phyloP scores from a whole-genome alignment of 2,888 invertebrate genomes.

The Caenorhabditis uteleia region DNA sequence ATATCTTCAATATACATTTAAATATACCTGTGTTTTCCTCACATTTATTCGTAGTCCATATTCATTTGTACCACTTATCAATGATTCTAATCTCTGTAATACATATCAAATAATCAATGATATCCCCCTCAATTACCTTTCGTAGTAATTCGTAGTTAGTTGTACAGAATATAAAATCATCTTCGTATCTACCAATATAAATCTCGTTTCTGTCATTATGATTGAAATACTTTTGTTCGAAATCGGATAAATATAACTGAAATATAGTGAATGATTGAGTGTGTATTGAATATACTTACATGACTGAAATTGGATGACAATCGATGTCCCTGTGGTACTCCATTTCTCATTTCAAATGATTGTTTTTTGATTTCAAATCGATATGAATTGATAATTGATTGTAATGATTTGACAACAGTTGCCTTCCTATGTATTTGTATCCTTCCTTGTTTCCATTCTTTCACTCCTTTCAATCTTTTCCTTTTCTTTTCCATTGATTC shows the following conservation, averaged over 20 bases:
- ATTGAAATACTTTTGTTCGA: slow-evolving; percentile 3
- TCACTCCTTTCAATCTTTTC: too few species aligned
- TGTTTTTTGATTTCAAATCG: too few species aligned
- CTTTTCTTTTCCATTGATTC: too few species aligned
- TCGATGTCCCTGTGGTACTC: slow-evolving; percentile 1
- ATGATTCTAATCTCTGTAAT: too few species aligned
- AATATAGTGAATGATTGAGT: slow-evolving; percentile 1
- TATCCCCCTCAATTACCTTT: too few species aligned
- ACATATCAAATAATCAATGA: not conserved
- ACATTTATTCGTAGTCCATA: not conserved
- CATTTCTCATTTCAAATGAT: not conserved
- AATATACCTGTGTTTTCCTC: too few species aligned
- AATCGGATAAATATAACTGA: slow-evolving; percentile 3
- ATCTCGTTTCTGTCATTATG: not conserved
- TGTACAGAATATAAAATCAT: slow-evolving; percentile 1
- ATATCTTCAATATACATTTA: slow-evolving; percentile 15
- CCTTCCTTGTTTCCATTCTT: too few species aligned
- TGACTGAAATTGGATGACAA: not conserved
- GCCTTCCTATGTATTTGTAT: too few species aligned
- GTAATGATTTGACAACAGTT: too few species aligned
- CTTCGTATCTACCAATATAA: not conserved
- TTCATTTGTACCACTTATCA: too few species aligned
- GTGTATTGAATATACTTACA: slow-evolving; percentile 1
- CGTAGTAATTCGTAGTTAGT: too few species aligned
- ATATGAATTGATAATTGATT: too few species aligned